Base-by-base conservation (phyloP, 92 coral and sea anemone genomes). In the Epizoanthus rinbou region DNA sequence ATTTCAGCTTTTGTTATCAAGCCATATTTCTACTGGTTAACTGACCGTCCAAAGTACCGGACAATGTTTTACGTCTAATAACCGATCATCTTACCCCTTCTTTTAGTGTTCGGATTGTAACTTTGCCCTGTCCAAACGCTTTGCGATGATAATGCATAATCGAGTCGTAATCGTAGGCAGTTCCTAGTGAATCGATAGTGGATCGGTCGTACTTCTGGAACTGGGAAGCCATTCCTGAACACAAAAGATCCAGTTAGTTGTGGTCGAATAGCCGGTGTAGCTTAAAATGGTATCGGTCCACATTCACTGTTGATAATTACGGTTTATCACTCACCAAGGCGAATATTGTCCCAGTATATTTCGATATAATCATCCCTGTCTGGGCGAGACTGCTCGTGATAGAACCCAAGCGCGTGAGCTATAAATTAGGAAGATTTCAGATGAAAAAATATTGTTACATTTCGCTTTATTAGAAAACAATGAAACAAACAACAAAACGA, bases 131-230 rank as follows among this genome's bases (percentile, higher is more conserved):
- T 31, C 81, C 81, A 18, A 76, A 76, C 0, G 81, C 81, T 17
- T 76, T 76, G 17, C 81, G 68, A 18, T n/a, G 64, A 54, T 76
- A 76, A 76, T 76, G 81, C 81, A 76, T 76, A 31, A 76, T 76
- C 18, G 81, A 76, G 6, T 76, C 81, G 25, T 76, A 76, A 39
- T 59, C 81, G 52, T 76, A 76, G n/a, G 81, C 69, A 76, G 69
- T 76, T 37, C 81, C 81, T 11, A 76, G 69, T 15, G 81, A 76
- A 45, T 76, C 81, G 15, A 76, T 76, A 17, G 31, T 60, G 5
- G 81, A 76, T 22, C 81, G 45, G 18, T 76, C 69, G 17, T 76
- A 76, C 14, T 76, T 76, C 3, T 76, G 69, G 69, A 76, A 76
- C 57, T 76, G 81, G 28, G 81, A 76, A 31, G 16, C 68, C 81